A percentile compares a stretch with the other conserved stretches of the same genome.
Evolutionary conservation across 2,797 vertebrate genomes (phyloP).

Genomic region (Hirundo rustica): DNA sequence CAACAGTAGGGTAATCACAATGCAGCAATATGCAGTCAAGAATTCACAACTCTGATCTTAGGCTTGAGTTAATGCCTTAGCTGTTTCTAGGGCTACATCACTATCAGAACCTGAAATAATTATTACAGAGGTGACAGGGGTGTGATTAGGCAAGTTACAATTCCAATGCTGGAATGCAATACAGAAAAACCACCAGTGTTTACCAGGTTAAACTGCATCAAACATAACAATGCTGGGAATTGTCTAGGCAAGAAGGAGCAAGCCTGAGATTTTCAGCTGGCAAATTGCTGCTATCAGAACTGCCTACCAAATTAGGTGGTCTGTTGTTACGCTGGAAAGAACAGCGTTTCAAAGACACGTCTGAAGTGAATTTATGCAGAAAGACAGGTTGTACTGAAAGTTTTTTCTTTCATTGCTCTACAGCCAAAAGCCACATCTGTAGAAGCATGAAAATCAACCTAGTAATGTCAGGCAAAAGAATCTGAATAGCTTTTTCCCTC

Average conservation of each 20-base stretch:
- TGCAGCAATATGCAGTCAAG: not conserved
- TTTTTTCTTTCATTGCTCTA: not conserved
- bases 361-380: conserved; percentile 9
- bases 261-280: not conserved
- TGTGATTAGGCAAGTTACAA: not conserved
- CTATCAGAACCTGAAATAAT: not conserved
- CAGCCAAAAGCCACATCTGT: conserved; percentile 23
- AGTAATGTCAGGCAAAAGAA: conserved; percentile 4
- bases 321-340: not conserved
- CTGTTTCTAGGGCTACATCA: not conserved
- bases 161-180: not conserved
- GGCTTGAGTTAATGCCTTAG: not conserved
- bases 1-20: not conserved
- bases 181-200: not conserved
- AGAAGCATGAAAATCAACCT: conserved; percentile 37
- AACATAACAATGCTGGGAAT: not conserved
- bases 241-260: not conserved
- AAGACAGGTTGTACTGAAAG: not conserved
- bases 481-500: not conserved
- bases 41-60: not conserved
- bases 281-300: not conserved
- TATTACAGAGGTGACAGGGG: not conserved
- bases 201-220: not conserved
- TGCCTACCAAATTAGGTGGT: not conserved
- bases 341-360: not conserved